phyloP scores from a whole-genome alignment of 2,797 vertebrate species.

The Clamator glandarius region DNA sequence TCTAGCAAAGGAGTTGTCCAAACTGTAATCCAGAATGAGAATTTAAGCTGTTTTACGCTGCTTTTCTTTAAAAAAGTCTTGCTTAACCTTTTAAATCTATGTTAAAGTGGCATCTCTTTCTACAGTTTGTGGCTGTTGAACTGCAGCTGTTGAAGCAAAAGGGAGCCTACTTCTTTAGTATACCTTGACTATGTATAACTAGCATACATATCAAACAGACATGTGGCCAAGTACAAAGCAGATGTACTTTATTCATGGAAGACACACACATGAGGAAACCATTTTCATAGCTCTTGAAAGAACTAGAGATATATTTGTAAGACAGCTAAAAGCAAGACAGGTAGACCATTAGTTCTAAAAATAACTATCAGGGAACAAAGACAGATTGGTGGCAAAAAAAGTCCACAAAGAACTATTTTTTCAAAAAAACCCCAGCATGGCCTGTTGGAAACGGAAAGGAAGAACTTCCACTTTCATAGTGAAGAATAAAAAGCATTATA shows the following conservation, averaged over 20 bases:
- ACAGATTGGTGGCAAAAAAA: neutral
- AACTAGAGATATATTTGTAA: neutral
- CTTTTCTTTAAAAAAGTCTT: neutral
- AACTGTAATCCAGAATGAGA: conserved; percentile 38
- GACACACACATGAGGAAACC: neutral
- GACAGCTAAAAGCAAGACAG: neutral
- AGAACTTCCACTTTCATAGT: neutral
- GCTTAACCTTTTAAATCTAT: neutral
- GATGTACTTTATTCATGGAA: neutral
- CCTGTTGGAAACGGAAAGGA: neutral
- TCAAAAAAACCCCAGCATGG: neutral
- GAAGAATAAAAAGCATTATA: neutral
- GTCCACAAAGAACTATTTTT: neutral
- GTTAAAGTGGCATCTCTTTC: neutral
- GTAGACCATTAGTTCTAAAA: neutral
- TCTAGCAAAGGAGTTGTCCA: conserved; percentile 72
- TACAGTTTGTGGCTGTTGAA: neutral
- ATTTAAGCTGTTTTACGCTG: neutral
- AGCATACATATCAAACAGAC: neutral
- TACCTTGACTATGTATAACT: neutral
- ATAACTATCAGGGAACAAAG: neutral
- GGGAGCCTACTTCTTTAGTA: neutral
- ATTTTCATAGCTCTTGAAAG: neutral
- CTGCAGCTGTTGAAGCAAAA: neutral
- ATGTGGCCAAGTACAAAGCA: conserved; percentile 23